A percentile compares a stretch with the other conserved stretches of the same genome.
Conservation (phyloP, 2,113 vertebrate species). For the Alouatta palliata region DNA sequence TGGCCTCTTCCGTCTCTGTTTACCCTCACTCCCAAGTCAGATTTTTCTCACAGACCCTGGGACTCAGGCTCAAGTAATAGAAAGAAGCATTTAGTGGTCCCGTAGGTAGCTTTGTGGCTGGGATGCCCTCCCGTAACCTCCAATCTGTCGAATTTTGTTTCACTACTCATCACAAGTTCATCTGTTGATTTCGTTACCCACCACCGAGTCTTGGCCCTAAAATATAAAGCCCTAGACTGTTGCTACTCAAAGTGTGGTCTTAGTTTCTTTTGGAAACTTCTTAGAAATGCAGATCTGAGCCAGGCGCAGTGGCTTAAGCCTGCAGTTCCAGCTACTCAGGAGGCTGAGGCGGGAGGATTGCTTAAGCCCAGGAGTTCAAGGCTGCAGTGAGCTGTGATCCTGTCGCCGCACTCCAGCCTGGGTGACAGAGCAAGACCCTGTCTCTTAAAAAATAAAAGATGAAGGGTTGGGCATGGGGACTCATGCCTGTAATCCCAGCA, state of each 20-base stretch:
- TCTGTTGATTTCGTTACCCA: background rate
- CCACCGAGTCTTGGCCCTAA: fast-evolving
- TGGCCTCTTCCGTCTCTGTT: background rate
- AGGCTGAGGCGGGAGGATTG: background rate
- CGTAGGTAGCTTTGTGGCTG: fast-evolving
- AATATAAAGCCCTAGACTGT: fast-evolving
- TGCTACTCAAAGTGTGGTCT: background rate
- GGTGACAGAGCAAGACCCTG: no score
- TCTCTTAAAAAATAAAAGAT: no score
- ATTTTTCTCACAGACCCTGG: background rate
- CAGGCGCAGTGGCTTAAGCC: background rate
- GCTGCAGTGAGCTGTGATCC: background rate
- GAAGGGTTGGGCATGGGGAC: fast-evolving
- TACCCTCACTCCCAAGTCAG: background rate
- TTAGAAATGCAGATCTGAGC: background rate
- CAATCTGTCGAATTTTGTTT: fast-evolving
- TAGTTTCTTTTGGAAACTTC: background rate
- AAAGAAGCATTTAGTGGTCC: background rate
- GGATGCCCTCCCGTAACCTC: fast-evolving
- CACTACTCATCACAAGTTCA: background rate
- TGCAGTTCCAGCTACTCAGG: background rate
- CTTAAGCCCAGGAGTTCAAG: background rate
- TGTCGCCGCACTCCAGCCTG: no score
- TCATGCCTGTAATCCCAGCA: no score
- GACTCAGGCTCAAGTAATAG: background rate